Conservation (phyloP, 2,797 vertebrate genomes). For the Chanos chanos region DNA sequence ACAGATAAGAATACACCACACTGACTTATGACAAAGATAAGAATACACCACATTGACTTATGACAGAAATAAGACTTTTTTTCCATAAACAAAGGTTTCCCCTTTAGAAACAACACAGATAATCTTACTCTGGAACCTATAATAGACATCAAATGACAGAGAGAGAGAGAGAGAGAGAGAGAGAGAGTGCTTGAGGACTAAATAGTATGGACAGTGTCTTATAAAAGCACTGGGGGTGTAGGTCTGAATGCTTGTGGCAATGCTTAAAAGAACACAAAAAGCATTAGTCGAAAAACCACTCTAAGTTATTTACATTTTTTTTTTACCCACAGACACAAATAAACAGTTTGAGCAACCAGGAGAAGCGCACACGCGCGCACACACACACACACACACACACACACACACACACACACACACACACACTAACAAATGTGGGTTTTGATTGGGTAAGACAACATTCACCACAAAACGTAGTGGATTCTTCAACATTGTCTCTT, state of each 20-base stretch:
- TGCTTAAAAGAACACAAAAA: constrained; percentile 50
- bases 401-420: too few relatives aligned
- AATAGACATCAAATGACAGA: background rate
- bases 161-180: constrained; percentile 22
- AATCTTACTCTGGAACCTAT: too few relatives aligned
- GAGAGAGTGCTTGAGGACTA: background rate
- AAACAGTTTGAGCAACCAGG: constrained; percentile 34
- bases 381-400: too few relatives aligned
- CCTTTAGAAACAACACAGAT: too few relatives aligned
- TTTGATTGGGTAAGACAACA: constrained; percentile 41
- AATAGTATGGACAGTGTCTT: background rate
- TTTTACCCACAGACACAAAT: constrained; percentile 43
- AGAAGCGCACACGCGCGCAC: constrained; percentile 34
- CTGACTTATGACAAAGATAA: too few relatives aligned
- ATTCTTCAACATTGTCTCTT: constrained; percentile 16
- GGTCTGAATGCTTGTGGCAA: constrained; percentile 31
- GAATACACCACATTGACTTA: too few relatives aligned
- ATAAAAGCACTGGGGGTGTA: constrained; percentile 41
- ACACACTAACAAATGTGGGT: too few relatives aligned
- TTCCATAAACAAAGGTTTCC: too few relatives aligned
- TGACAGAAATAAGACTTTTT: too few relatives aligned
- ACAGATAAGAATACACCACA: too few relatives aligned
- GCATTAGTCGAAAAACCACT: constrained; percentile 50
- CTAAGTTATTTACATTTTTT: constrained; percentile 37
- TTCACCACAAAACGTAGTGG: constrained; percentile 5